phyloP scores from a whole-genome alignment of 2,113 vertebrate genomes.

The Ovibos moschatus region DNA sequence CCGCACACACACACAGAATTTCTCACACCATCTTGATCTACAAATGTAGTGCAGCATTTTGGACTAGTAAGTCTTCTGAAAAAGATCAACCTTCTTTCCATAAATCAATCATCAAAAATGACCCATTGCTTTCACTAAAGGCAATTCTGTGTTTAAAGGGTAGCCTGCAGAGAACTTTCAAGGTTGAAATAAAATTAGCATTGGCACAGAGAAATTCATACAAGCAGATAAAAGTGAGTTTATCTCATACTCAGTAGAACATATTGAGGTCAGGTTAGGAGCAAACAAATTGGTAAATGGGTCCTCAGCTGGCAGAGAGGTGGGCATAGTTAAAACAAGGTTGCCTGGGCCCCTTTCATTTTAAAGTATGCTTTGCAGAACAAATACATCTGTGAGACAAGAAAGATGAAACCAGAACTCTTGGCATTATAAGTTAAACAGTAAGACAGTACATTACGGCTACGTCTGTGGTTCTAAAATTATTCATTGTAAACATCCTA shows the following conservation, averaged over 20 bases:
- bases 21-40: background rate
- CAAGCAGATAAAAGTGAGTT: background rate
- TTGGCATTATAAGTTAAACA: background rate
- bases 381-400: background rate
- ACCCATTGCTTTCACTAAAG: background rate
- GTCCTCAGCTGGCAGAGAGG: background rate
- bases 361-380: background rate
- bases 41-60: background rate
- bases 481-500: conserved; percentile 41
- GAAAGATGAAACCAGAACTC: background rate
- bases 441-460: background rate
- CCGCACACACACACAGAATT: background rate
- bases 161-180: background rate
- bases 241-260: background rate
- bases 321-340: background rate
- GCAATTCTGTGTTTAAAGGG: background rate
- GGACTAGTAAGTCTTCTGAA: background rate
- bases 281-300: background rate
- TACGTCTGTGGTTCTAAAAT: conserved; percentile 20
- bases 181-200: background rate
- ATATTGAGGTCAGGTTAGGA: background rate
- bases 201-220: background rate
- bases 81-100: background rate
- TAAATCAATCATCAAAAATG: background rate
- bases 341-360: background rate